These are phyloP conservation scores for Trichonephila inaurata DNA, from an alignment of 1,140 invertebrate genomes.

Conservation along the genomic window DNA sequence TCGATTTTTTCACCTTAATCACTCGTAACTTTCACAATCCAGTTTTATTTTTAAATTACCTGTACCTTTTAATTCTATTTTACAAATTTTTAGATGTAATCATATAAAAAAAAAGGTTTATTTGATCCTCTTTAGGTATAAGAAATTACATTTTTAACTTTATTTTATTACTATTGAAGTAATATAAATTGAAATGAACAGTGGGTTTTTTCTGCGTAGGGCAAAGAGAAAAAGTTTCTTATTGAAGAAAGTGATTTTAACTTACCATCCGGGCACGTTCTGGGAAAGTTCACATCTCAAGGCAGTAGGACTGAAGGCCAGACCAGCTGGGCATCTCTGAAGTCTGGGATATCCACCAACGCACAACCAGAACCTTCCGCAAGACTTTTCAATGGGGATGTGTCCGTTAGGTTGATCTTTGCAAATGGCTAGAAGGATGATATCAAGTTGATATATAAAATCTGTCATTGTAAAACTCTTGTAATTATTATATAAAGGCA, in stretches of 20 bases:
- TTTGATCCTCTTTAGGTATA: too few species aligned
- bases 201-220: too few species aligned
- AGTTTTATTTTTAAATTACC: too few species aligned
- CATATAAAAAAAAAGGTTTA: too few species aligned
- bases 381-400: conserved; percentile 90
- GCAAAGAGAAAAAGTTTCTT: too few species aligned
- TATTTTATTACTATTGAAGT: too few species aligned
- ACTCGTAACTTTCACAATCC: too few species aligned
- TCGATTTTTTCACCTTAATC: too few species aligned
- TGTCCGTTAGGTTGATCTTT: conserved; percentile 92
- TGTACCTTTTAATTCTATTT: too few species aligned
- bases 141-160: too few species aligned
- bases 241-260: neutral
- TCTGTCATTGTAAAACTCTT: neutral
- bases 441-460: neutral
- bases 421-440: conserved; percentile 87
- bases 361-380: conserved; percentile 96
- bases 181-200: too few species aligned
- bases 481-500: neutral
- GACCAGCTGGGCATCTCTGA: conserved; percentile 92
- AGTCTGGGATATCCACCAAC: conserved; percentile 94
- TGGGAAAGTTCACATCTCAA: conserved; percentile 85
- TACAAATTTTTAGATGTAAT: too few species aligned
- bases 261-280: conserved; percentile 78
- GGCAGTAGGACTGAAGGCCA: conserved; percentile 92